phyloP scores from a whole-genome alignment of 1,140 invertebrate species.

The Rhopalosiphum maidis region DNA sequence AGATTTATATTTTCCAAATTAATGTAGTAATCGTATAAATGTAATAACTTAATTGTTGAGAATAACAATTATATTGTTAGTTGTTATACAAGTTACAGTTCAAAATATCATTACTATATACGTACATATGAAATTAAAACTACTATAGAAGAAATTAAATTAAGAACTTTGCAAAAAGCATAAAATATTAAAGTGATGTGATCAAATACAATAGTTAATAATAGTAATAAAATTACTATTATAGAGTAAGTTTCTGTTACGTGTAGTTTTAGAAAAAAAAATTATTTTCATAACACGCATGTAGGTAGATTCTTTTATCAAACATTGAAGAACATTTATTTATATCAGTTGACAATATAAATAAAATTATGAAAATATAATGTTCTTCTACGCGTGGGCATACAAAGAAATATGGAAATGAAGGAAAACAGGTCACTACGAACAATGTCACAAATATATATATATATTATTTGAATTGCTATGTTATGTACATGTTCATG shows the following conservation, averaged over 20 bases:
- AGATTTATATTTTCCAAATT: background rate
- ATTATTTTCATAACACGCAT: background rate
- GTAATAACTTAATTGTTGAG: background rate
- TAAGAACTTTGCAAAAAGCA: no score
- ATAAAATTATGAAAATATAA: constrained; percentile 3
- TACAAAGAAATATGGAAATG: background rate
- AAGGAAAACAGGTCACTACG: background rate
- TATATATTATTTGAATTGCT: background rate
- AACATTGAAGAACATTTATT: background rate
- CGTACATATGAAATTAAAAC: background rate
- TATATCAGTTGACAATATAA: background rate
- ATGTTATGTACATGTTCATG: background rate
- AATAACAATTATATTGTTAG: background rate
- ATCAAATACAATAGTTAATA: no score
- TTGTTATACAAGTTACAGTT: background rate
- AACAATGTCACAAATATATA: constrained; percentile 18
- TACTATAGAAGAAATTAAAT: background rate
- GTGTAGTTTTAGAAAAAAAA: background rate
- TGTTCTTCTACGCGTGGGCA: background rate
- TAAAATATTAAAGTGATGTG: no score
- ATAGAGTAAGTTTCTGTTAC: background rate
- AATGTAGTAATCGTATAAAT: background rate
- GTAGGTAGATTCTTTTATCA: background rate
- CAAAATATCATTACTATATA: background rate
- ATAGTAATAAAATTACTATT: background rate